These are phyloP conservation scores for Micromesistius poutassou DNA, from an alignment of 2,797 vertebrate species.

Conservation along the genomic window DNA sequence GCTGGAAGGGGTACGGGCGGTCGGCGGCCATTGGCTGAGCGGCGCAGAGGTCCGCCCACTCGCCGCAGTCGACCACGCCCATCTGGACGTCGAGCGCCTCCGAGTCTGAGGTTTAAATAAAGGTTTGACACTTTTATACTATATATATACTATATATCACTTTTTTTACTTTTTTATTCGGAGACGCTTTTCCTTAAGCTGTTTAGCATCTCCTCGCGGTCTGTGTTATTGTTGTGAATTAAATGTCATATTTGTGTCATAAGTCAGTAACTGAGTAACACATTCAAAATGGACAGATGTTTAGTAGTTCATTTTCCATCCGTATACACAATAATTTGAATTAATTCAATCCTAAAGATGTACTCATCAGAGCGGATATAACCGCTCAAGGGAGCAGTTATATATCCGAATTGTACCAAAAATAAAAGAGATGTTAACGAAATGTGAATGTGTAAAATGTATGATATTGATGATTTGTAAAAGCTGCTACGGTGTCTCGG, in stretches of 20 bases:
- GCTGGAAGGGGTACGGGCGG: constrained; percentile 42
- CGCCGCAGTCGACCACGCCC: constrained; percentile 81
- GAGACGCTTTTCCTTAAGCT: background rate
- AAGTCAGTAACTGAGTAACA: background rate
- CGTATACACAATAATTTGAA: too few species aligned
- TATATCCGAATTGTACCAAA: too few species aligned
- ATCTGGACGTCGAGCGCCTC: constrained; percentile 68
- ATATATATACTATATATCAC: too few species aligned
- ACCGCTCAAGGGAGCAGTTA: too few species aligned
- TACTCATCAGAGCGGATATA: too few species aligned
- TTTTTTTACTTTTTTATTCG: too few species aligned
- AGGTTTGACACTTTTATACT: too few species aligned
- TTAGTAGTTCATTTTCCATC: too few species aligned
- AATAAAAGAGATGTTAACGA: background rate
- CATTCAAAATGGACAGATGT: too few species aligned
- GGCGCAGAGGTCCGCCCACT: constrained; percentile 83
- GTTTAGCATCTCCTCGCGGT: background rate
- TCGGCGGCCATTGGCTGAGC: constrained; percentile 60
- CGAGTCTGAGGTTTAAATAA: too few species aligned
- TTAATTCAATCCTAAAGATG: too few species aligned
- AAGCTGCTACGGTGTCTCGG: background rate
- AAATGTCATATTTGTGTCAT: too few species aligned
- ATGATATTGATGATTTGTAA: background rate
- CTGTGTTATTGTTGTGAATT: background rate
- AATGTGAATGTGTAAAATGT: background rate